Conservation (phyloP, 1,140 invertebrate species). For the Drosophila eugracilis region DNA sequence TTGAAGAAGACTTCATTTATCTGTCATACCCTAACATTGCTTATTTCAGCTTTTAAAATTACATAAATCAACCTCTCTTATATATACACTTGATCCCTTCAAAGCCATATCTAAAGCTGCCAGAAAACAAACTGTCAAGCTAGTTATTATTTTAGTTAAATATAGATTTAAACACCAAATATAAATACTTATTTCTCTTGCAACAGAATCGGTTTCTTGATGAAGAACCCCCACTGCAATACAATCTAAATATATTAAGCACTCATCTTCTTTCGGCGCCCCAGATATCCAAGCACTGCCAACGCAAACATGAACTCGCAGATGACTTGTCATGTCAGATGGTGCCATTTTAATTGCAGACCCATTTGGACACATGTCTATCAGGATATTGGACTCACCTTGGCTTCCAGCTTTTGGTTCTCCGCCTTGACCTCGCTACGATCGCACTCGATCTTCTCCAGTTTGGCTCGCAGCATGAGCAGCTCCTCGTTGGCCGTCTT, state of each 20-base stretch:
- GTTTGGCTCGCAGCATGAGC: slow-evolving; percentile 91
- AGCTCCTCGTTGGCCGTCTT: slow-evolving; percentile 92
- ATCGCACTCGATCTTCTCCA: slow-evolving; percentile 95
- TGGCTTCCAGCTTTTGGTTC: slow-evolving; percentile 94
- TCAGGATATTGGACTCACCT: slow-evolving; percentile 88
- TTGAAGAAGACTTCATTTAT: no score
- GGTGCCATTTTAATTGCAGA: slow-evolving; percentile 51
- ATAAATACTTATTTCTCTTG: slow-evolving; percentile 16
- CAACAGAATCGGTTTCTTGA: neutral
- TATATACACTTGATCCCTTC: neutral
- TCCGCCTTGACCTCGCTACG: slow-evolving; percentile 93
- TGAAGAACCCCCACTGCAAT: slow-evolving; percentile 2
- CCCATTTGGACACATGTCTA: slow-evolving; percentile 7
- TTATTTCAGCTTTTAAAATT: no score
- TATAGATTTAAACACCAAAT: neutral
- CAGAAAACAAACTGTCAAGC: neutral
- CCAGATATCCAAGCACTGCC: slow-evolving; percentile 51
- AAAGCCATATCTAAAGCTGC: neutral
- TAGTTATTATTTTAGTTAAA: neutral
- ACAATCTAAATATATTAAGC: slow-evolving; percentile 38
- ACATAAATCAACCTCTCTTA: no score
- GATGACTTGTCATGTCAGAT: slow-evolving; percentile 45
- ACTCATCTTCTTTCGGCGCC: slow-evolving; percentile 42
- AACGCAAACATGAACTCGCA: slow-evolving; percentile 34
- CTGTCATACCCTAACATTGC: no score